Evolutionary conservation across 2,113 vertebrate genomes (phyloP).

Genomic region (Thalassoma bifasciatum): DNA sequence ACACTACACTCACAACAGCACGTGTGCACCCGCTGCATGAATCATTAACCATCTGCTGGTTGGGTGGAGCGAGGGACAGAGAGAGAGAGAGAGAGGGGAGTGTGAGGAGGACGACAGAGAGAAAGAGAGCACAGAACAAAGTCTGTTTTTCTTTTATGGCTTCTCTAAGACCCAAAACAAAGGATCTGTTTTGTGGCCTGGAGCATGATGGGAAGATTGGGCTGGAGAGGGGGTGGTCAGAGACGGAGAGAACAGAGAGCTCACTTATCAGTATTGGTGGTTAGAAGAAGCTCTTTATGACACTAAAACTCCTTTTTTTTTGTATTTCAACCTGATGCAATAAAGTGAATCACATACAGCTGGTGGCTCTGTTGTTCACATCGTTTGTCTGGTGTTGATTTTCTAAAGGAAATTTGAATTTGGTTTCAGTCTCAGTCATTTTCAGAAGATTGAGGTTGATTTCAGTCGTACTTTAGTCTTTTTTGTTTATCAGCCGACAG

Average conservation of each 20-base stretch:
- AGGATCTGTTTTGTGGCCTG: constrained; percentile 70
- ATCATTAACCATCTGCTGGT: constrained; percentile 83
- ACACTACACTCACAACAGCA: constrained; percentile 69
- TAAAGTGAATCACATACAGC: neutral
- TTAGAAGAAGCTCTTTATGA: constrained; percentile 1
- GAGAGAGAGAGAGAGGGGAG: too few relatives aligned
- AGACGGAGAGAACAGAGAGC: constrained; percentile 25
- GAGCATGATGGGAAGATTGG: constrained; percentile 53
- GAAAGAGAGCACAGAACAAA: constrained; percentile 67
- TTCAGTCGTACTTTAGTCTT: too few relatives aligned
- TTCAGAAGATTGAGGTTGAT: too few relatives aligned
- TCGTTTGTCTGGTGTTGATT: too few relatives aligned
- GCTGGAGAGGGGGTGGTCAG: constrained; percentile 12
- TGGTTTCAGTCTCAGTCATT: too few relatives aligned
- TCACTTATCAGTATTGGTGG: constrained; percentile 23
- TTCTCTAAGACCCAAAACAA: constrained; percentile 74
- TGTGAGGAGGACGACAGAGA: constrained; percentile 33
- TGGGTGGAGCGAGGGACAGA: constrained; percentile 28
- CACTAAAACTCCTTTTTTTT: constrained; percentile 8
- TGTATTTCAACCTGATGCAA: neutral
- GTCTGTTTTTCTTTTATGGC: constrained; percentile 74
- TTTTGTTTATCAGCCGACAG: too few relatives aligned
- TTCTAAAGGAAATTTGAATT: too few relatives aligned
- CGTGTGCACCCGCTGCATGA: constrained; percentile 73
- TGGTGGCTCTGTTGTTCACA: too few relatives aligned